Evolutionary conservation across 2,888 invertebrate genomes (phyloP), one percentile per base, ranked within the genome.

Genomic region (Fragum fragum): DNA sequence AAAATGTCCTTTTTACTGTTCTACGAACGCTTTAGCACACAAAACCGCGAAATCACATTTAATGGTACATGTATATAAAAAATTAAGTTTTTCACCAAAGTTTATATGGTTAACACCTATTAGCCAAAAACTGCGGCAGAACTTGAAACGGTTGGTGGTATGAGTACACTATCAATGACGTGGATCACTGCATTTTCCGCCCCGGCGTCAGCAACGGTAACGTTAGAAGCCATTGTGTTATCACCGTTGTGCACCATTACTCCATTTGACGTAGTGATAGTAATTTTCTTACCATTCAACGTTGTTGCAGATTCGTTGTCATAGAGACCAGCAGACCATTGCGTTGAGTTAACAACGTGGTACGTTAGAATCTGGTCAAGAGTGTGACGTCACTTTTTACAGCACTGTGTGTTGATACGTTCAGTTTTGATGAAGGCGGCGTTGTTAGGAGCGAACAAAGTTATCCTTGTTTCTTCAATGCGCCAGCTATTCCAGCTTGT

Each of bases 401-500:
- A 14, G 59, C 63, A 18, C 11, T 18, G 0, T 73, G 11, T 6
- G 42, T 47, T 16, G 47, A 53, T 21, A n/a, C 9, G 29, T 69
- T 16, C 14, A 83, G 74, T n/a, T 21, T 74, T 78, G 3, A 73
- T 73, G 47, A 89, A 85, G 23, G 88, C 88, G 11, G 71, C 86
- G 70, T 89, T 79, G 9, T 83, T 82, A 1, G 88, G 89, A 14
- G 85, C 81, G n/a, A 89, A 79, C 6, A 89, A 21, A 11, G 89
- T 89, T 32, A 26, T 11, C n/a, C 26, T 21, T 16, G 52, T 53
- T 61, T 63, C 63, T 83, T 52, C 29, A 89, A 52, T n/a, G 82
- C 81, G 9, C 47, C 23, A 6, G 73, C 87, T 7, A 89, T 55
- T 16, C 78, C 80, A 29, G 88, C 84, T 47, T 82, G 42, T 36